Evolutionary conservation across 2,113 vertebrate genomes (phyloP).

Genomic region (Prinia subflava): DNA sequence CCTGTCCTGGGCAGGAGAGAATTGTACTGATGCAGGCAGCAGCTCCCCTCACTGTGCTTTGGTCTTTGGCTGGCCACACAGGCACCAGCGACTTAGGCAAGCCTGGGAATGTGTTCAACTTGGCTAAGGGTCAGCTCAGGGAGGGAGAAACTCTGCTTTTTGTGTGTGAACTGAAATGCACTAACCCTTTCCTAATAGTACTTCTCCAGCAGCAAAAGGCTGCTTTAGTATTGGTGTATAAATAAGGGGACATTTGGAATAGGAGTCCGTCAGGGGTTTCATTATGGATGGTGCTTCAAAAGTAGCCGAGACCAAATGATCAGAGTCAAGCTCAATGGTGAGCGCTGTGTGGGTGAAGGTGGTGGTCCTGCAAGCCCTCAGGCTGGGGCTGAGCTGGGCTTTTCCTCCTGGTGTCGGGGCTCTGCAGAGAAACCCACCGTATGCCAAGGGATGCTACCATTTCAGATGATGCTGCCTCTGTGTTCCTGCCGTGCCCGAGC

Average conservation of each 20-base stretch:
- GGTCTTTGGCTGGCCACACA: background rate
- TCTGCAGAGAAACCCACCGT: background rate
- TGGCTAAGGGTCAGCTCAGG: background rate
- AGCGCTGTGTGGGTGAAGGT: background rate
- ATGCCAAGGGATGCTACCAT: background rate
- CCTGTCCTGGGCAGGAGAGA: background rate
- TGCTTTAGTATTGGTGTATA: background rate
- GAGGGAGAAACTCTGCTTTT: background rate
- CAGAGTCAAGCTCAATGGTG: background rate
- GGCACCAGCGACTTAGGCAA: background rate
- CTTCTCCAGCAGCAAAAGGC: background rate
- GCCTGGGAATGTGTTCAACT: background rate
- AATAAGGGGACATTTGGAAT: background rate
- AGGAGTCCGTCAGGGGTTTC: background rate
- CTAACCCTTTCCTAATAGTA: background rate
- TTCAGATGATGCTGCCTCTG: background rate
- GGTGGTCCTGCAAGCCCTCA: background rate
- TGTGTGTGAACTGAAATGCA: background rate
- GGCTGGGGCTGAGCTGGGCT: background rate
- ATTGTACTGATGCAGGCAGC: background rate
- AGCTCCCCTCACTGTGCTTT: background rate
- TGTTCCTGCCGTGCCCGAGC: background rate
- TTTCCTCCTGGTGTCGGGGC: accelerated
- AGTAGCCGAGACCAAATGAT: background rate
- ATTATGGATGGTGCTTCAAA: background rate